Percentiles rank a stretch among this genome's conserved stretches.
phyloP scores from a whole-genome alignment of 2,797 vertebrate genomes.

The Urosaurus nigricauda region DNA sequence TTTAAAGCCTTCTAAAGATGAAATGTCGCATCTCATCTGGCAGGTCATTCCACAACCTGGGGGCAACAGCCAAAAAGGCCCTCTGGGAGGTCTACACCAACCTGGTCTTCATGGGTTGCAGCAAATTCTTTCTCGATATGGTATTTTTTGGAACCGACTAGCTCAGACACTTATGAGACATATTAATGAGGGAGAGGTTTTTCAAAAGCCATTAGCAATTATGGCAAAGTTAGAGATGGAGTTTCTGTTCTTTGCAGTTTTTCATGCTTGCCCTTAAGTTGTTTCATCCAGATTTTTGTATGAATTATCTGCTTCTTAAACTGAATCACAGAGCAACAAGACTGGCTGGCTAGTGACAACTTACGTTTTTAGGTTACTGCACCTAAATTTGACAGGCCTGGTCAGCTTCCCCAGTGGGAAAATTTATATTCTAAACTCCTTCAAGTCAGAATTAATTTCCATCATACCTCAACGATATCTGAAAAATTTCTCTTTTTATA shows the following conservation, averaged over 20 bases:
- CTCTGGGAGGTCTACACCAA: too few relatives aligned
- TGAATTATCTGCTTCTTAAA: background rate
- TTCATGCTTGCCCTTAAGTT: background rate
- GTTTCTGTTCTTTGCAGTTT: background rate
- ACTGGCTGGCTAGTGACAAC: background rate
- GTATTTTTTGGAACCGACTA: too few relatives aligned
- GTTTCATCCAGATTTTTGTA: background rate
- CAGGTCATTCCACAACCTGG: too few relatives aligned
- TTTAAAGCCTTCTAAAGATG: too few relatives aligned
- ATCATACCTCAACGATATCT: background rate
- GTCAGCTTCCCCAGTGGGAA: background rate
- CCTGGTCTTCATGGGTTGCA: too few relatives aligned
- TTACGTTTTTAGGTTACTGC: too few relatives aligned
- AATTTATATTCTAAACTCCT: background rate
- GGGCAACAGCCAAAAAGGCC: too few relatives aligned
- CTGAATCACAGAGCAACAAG: background rate
- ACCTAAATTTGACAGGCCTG: background rate
- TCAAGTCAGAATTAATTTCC: background rate
- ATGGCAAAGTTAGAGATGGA: background rate
- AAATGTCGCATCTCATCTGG: too few relatives aligned
- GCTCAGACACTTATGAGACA: background rate
- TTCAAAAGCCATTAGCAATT: background rate
- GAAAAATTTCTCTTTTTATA: too few relatives aligned
- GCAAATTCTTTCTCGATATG: too few relatives aligned
- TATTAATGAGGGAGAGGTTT: background rate